Base-by-base conservation (phyloP, 2,797 vertebrate species). In the Acrossocheilus wenchowensis region DNA sequence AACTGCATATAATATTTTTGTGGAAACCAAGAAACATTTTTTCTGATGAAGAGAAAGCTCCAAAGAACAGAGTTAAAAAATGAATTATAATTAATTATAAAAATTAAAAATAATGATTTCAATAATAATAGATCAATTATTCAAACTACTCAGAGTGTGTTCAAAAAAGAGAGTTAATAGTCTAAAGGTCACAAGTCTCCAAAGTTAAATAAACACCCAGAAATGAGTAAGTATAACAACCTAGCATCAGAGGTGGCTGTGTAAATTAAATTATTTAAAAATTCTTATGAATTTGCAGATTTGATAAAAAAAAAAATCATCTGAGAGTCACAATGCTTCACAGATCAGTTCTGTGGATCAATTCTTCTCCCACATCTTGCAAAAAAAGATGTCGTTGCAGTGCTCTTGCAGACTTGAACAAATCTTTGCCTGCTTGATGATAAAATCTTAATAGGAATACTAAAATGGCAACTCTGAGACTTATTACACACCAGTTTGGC, bases 391-490 rank as follows among this genome's bases (percentile, higher is more conserved):
- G 15, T 36, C 0, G 2, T 4, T 74, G 14, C 9, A 66, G 30
- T 11, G 43, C 12, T 50, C 4, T 34, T 74, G 30, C 34, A 69
- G 36, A 78, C 45, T 26, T 57, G 45, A 64, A 60, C 41, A 62
- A 71, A 83, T 87, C 69, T 81, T 81, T 84, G 30, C 41, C 54
- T 48, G 39, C 66, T 60, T 78, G 68, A 82, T 74, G 83, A 88
- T 79, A 78, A 86, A 90, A 87, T 82, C 52, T 68, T 89, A 85
- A 87, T 89, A 60, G 86, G 84, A 81, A 86, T 41, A 72, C 66
- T 36, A 34, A 80, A 88, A 89, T 71, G 57, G 73, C 50, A 77
- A 75, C 81, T 57, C 12, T 23, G 64, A 45, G 52, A 80, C 43
- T 86, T 78, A 86, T 81, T 77, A 80, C 52, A 77, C 72, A 62